Conservation (phyloP, 2,888 invertebrate species). For the Dicranocentrus wangi region DNA sequence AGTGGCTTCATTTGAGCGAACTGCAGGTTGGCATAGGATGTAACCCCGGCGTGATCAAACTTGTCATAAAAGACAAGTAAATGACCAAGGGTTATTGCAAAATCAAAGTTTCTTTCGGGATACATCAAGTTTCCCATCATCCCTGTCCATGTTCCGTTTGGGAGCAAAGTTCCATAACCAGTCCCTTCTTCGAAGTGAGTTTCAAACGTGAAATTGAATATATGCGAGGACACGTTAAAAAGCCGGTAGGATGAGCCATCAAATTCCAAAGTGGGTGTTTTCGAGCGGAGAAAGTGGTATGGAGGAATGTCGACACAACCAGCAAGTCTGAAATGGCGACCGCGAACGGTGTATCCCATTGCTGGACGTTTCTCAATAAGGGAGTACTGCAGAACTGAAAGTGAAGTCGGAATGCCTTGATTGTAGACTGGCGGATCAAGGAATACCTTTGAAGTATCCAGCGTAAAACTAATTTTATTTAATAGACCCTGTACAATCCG, state of each 20-base stretch:
- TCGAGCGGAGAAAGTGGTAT: conserved; percentile 19
- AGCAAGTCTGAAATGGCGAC: conserved; percentile 27
- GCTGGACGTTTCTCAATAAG: neutral
- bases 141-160: conserved; percentile 34
- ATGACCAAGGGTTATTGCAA: conserved; percentile 15
- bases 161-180: conserved; percentile 10
- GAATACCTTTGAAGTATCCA: neutral
- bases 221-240: neutral
- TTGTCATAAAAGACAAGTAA: neutral
- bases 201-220: conserved; percentile 35
- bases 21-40: neutral
- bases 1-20: neutral
- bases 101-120: conserved; percentile 25
- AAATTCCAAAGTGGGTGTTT: neutral
- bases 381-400: neutral
- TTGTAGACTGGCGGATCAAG: conserved; percentile 8
- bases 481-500: neutral
- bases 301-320: conserved; percentile 33
- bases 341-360: neutral
- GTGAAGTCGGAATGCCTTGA: neutral
- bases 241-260: conserved; percentile 23
- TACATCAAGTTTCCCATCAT: conserved; percentile 28
- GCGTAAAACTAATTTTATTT: conserved; percentile 15
- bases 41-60: conserved; percentile 22
- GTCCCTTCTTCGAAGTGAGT: neutral